Conservation (phyloP, 2,888 invertebrate genomes). For the Zootermopsis nevadensis region DNA sequence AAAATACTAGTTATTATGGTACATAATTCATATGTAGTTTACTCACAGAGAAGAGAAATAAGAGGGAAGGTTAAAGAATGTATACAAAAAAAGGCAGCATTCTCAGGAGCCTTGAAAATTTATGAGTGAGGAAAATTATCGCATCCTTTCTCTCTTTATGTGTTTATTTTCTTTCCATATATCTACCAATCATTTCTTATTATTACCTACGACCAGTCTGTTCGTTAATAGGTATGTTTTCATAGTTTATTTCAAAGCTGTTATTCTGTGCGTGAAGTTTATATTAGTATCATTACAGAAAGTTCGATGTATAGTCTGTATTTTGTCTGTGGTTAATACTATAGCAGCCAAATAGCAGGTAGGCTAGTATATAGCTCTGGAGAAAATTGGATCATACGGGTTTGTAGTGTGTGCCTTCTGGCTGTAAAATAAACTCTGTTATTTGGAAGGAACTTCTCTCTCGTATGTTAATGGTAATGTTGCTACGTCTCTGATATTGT, state of each 20-base stretch:
- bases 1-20: neutral
- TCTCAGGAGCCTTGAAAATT: conserved; percentile 15
- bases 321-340: neutral
- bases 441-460: no score
- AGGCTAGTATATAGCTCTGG: no score
- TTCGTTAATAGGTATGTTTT: neutral
- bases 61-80: neutral
- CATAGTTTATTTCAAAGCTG: neutral
- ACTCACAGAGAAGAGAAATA: neutral
- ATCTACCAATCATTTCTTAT: neutral
- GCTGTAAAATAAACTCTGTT: no score
- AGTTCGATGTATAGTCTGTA: neutral
- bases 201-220: neutral
- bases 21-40: neutral
- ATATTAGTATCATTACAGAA: neutral
- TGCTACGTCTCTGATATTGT: no score
- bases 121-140: conserved; percentile 22
- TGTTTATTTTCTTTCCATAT: neutral
- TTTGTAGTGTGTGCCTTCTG: no score
- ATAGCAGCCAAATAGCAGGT: neutral
- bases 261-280: conserved; percentile 2
- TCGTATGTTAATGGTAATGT: no score
- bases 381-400: no score
- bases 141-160: neutral
- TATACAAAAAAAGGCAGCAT: neutral